Evolutionary conservation across 2,113 vertebrate species (phyloP), one percentile per base, ranked within the genome.

Genomic region (Naja naja): DNA sequence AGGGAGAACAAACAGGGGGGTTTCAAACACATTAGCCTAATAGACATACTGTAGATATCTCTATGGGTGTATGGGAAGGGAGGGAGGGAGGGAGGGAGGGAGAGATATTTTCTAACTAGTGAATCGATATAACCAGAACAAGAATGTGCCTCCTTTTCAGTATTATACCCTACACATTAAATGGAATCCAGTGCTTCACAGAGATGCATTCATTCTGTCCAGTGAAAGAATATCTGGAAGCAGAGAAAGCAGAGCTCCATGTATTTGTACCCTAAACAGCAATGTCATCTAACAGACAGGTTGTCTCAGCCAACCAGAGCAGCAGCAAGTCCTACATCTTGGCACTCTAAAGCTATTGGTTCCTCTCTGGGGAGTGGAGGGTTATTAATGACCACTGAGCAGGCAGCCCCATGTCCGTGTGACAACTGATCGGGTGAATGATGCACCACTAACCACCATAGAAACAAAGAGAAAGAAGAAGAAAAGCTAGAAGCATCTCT

Each of bases 321-420:
- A 96, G 97, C 97, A 97, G 96, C 96, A 96, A 96, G 93, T 2
- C 81, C 96, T 95, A 92, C 97, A 91, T 90, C 97, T 95, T 94
- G 96, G 97, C 97, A 94, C 98, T 96, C 95, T 64, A 90, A 90
- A 96, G 97, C 98, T 94, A 97, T 97, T 98, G 98, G 98, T 98
- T 98, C 95, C 94, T 97, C 97, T 97, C 97, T 43, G 96, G 98
- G 98, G 98, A 98, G 97, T 43, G 97, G 96, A 96, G 97, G 96
- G 97, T 98, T 98, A 97, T 98, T 98, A 98, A 98, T 97, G 98
- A 98, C 97, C 97, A 97, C 98, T 88, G 98, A 97, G 96, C 98
- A 97, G 98, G 98, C 98, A 98, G 98, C 98, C 94, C 98, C 98
- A 93, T 97, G 98, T 97, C 98, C 97, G 95, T 97, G 98, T 98